Evolutionary conservation across 2,113 vertebrate species (phyloP).

Genomic region (Hippocampus comes): DNA sequence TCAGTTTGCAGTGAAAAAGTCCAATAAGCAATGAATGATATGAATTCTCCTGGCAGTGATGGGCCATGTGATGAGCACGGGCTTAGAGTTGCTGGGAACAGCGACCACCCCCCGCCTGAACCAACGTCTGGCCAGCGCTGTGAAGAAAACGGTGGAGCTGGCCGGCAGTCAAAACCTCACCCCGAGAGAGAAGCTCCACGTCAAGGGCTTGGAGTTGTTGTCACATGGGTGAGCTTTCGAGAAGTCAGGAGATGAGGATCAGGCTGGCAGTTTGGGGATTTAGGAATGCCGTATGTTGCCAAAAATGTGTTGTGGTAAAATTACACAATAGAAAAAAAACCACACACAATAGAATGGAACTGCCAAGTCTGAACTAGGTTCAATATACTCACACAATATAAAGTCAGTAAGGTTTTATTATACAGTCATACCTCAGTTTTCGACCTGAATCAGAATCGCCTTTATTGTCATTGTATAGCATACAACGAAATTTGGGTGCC

Average conservation of each 20-base stretch:
- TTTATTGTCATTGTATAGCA: too few species aligned
- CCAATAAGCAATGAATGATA: not conserved
- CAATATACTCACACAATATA: not conserved
- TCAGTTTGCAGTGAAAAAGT: not conserved
- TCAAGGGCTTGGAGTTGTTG: conserved; percentile 79
- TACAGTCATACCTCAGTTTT: too few species aligned
- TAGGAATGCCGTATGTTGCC: not conserved
- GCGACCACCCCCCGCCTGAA: conserved; percentile 73
- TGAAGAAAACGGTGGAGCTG: conserved; percentile 75
- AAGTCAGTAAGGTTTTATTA: too few species aligned
- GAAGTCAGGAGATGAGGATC: not conserved
- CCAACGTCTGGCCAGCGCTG: conserved; percentile 69
- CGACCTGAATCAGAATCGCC: too few species aligned
- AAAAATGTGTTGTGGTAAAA: not conserved
- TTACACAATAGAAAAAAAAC: not conserved
- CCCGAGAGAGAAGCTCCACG: conserved; percentile 80
- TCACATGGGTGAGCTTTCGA: conserved; percentile 79
- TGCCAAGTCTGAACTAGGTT: not conserved
- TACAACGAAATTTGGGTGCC: too few species aligned
- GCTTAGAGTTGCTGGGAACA: conserved; percentile 80
- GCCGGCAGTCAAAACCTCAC: conserved; percentile 75
- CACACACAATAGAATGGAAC: not conserved
- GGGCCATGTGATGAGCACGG: conserved; percentile 85
- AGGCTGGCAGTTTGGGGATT: not conserved
- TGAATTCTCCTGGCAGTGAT: conserved; percentile 73